Base-by-base conservation (phyloP, 2,888 invertebrate genomes). In the Chloromyia formosa region DNA sequence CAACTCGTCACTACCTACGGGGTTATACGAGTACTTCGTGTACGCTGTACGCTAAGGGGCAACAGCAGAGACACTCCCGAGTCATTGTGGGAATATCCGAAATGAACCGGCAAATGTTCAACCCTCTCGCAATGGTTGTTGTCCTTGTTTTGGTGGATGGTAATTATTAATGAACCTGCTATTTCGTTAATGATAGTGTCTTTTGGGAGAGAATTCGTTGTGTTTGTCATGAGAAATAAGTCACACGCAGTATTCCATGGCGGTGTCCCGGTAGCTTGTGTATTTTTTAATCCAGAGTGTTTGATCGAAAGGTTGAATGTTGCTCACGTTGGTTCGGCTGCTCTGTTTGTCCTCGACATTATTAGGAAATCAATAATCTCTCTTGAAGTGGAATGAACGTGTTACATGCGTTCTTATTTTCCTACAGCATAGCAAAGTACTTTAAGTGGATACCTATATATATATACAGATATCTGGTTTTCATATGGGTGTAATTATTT, bases 111-210 rank as follows among this genome's bases (percentile, higher is more conserved):
- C 16, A 12, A 49, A 49, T n/a, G 49, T 49, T 49, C 4, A 49
- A 49, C 49, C 12, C 49, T 7, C 12, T 7, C 49, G 16, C 5
- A 7, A 49, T 49, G 49, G 16, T 3, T 49, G 12, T 49, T 49
- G 49, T 49, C 49, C 49, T 49, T 49, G 49, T 49, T 49, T 7
- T 7, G 2, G 49, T 49, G 12, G 14, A n/a, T n/a, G 12, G 49
- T 49, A 49, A 49, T 49, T 49, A 49, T 49, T 49, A 49, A 49
- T 49, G 49, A 49, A 12, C 3, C 49, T 49, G 49, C 49, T 49
- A 49, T 49, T 49, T n/a, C 49, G 49, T 49, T 49, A 49, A 49
- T 49, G 49, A n/a, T 49, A 49, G 49, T 49, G 49, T 49, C 49
- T 49, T 49, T 49, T 49, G 49, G 49, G 49, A n/a, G 2, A 3